Evolutionary conservation across 2,113 vertebrate species (phyloP).

Genomic region (Echinops telfairi): DNA sequence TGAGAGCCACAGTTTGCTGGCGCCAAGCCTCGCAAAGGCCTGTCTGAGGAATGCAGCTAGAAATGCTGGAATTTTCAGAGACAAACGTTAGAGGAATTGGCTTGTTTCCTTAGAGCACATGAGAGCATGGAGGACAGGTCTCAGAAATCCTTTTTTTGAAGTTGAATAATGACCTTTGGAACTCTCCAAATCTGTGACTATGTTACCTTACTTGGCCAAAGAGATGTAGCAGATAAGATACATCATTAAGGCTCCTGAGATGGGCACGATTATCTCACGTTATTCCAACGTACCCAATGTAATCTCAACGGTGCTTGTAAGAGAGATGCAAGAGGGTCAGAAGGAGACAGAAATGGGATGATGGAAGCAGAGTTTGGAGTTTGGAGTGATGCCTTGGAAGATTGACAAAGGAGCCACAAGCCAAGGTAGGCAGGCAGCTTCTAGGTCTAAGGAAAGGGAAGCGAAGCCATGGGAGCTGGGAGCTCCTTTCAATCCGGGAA

Average conservation of each 20-base stretch:
- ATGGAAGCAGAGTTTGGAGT: not conserved
- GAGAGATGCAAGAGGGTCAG: not conserved
- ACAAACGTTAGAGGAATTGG: not conserved
- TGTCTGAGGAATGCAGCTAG: not conserved
- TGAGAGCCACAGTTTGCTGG: not conserved
- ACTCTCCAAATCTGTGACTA: not conserved
- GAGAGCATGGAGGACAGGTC: not conserved
- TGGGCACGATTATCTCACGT: not conserved
- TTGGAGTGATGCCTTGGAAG: not conserved
- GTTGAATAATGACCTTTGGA: not conserved
- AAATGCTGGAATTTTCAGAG: constrained; percentile 20
- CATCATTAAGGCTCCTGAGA: not conserved
- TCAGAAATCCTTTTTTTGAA: not conserved
- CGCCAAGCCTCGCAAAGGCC: not conserved
- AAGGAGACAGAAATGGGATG: not conserved
- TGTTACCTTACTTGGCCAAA: not conserved
- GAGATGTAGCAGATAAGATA: not conserved
- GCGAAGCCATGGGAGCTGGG: not conserved
- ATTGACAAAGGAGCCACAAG: not conserved
- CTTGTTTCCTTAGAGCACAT: constrained; percentile 1
- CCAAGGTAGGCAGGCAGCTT: not conserved
- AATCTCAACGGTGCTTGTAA: not conserved
- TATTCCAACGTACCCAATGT: not conserved
- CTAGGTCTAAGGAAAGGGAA: not conserved
- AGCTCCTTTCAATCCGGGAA: not conserved